Percentiles rank a stretch among this genome's conserved stretches.
These are phyloP conservation scores for Ariopsis seemanni DNA, from an alignment of 2,113 vertebrate species.

Conservation along the genomic window DNA sequence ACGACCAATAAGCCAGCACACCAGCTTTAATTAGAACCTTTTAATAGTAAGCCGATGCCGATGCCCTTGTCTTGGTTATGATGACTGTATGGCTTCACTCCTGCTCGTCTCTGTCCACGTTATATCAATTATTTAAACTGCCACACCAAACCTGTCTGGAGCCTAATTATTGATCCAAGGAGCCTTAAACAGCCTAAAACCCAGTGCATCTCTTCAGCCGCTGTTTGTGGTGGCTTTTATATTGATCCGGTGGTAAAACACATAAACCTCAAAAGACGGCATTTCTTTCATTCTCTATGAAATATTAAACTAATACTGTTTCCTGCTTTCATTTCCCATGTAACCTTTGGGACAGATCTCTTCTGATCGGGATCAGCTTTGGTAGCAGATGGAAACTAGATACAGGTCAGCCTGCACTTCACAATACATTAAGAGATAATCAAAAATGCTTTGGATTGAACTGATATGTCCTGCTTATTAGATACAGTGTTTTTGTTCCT, in stretches of 20 bases:
- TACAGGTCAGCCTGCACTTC: slow-evolving; percentile 40
- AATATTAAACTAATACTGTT: slow-evolving; percentile 51
- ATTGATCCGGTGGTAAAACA: slow-evolving; percentile 48
- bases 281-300: slow-evolving; percentile 53
- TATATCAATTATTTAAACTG: slow-evolving; percentile 75
- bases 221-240: slow-evolving; percentile 31
- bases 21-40: slow-evolving; percentile 75
- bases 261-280: slow-evolving; percentile 46
- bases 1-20: slow-evolving; percentile 67
- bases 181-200: slow-evolving; percentile 62
- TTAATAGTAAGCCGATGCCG: slow-evolving; percentile 71
- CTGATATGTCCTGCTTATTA: not conserved
- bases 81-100: slow-evolving; percentile 68
- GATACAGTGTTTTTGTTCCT: not conserved
- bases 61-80: slow-evolving; percentile 72
- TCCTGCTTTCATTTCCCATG: slow-evolving; percentile 47
- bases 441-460: not conserved
- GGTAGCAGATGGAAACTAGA: slow-evolving; percentile 63
- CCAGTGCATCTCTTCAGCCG: slow-evolving; percentile 40
- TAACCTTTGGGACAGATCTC: slow-evolving; percentile 69
- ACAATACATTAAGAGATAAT: slow-evolving; percentile 28
- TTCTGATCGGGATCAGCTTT: slow-evolving; percentile 73
- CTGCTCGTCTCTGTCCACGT: slow-evolving; percentile 63
- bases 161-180: slow-evolving; percentile 73
- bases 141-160: slow-evolving; percentile 74